A percentile compares a stretch with the other conserved stretches of the same genome.
phyloP scores from a whole-genome alignment of 2,113 vertebrate genomes.

The Sialia sialis region DNA sequence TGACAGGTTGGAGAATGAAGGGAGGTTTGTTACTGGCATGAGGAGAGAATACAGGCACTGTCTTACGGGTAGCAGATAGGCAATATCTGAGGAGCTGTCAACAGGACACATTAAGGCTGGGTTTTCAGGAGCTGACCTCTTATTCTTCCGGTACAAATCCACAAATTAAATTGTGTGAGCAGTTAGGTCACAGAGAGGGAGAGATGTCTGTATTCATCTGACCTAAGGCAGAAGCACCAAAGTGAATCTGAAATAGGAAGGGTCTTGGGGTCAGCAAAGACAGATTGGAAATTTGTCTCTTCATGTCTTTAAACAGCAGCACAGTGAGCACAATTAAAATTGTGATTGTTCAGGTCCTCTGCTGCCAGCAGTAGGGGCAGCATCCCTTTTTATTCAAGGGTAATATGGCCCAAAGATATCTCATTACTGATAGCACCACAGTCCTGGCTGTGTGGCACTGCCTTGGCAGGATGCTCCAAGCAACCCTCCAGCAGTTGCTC shows the following conservation, averaged over 20 bases:
- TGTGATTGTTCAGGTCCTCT: background rate
- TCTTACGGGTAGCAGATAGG: constrained; percentile 7
- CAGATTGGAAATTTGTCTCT: constrained; percentile 37
- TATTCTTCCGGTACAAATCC: constrained; percentile 26
- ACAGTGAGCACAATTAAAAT: constrained; percentile 11
- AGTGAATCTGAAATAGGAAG: background rate
- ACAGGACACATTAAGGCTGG: background rate
- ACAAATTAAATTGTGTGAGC: constrained; percentile 59
- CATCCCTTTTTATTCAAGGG: background rate
- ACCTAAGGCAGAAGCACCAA: background rate
- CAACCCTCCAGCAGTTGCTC: background rate
- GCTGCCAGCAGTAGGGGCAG: background rate
- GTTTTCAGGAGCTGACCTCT: constrained; percentile 45
- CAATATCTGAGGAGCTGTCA: constrained; percentile 53
- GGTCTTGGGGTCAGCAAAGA: constrained; percentile 13
- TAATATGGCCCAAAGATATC: background rate
- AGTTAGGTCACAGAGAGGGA: constrained; percentile 13
- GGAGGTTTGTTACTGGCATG: background rate
- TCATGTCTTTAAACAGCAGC: background rate
- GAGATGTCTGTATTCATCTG: background rate
- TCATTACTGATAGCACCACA: background rate
- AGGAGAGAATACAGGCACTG: background rate
- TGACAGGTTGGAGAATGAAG: constrained; percentile 26
- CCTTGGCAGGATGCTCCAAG: background rate
- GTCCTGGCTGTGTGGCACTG: background rate